Evolutionary conservation across 2,888 invertebrate genomes (phyloP).

Genomic region (Odontomyia ornata): DNA sequence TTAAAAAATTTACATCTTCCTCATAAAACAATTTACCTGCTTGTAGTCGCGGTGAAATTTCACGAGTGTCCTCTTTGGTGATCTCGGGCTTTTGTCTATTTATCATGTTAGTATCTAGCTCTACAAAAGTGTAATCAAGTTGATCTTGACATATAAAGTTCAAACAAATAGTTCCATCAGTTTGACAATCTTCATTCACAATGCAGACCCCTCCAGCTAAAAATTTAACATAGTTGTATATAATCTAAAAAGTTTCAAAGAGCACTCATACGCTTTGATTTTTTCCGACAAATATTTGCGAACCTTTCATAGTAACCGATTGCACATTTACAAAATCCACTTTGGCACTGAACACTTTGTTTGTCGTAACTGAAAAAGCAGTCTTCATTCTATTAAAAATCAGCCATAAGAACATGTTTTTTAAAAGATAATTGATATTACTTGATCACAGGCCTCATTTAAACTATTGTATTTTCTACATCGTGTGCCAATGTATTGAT

Average conservation of each 20-base stretch:
- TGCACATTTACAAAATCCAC: slow-evolving; percentile 60
- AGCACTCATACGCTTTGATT: slow-evolving; percentile 59
- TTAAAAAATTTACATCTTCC: no score
- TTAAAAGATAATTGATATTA: no score
- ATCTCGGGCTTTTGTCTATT: no score
- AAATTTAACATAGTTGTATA: background rate
- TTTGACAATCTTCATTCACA: slow-evolving; percentile 59
- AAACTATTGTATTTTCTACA: slow-evolving; percentile 52
- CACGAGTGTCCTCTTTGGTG: no score
- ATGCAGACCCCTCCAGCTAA: slow-evolving; percentile 60
- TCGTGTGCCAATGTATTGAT: slow-evolving; percentile 61
- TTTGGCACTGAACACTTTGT: slow-evolving; percentile 57
- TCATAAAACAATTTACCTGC: no score
- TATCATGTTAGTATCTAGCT: no score
- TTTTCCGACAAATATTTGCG: slow-evolving; percentile 63
- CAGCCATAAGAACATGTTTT: no score
- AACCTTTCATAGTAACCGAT: slow-evolving; percentile 63
- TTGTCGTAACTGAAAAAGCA: no score
- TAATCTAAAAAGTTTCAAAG: no score
- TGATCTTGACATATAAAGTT: slow-evolving; percentile 55
- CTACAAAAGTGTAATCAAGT: background rate
- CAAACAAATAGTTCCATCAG: slow-evolving; percentile 58
- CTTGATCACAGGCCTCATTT: no score
- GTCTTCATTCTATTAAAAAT: no score
- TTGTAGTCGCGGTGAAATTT: no score